phyloP scores from a whole-genome alignment of 2,888 invertebrate species.

The Sylvicola fuscatus region DNA sequence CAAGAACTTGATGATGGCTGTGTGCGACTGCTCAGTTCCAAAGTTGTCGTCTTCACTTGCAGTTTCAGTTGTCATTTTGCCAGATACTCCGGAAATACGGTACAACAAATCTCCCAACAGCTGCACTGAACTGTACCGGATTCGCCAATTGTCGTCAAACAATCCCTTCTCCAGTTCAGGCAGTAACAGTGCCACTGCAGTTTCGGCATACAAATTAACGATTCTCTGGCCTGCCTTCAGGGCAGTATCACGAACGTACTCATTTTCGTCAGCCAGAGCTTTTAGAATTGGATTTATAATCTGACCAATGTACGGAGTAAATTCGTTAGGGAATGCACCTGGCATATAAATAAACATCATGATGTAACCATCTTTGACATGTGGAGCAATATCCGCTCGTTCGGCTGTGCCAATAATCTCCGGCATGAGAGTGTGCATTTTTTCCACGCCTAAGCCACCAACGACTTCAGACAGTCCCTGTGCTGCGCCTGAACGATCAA shows the following conservation, averaged over 20 bases:
- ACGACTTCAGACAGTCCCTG: constrained; percentile 96
- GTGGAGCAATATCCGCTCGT: constrained; percentile 80
- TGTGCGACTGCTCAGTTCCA: constrained; percentile 89
- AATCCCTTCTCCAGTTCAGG: constrained; percentile 88
- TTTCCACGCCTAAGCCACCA: constrained; percentile 85
- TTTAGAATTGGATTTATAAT: constrained; percentile 94
- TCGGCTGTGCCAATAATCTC: constrained; percentile 88
- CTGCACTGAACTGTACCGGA: constrained; percentile 85
- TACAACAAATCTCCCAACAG: constrained; percentile 88
- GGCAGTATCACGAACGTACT: constrained; percentile 95
- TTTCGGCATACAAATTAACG: constrained; percentile 88
- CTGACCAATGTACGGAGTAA: constrained; percentile 87
- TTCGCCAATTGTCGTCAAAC: constrained; percentile 98
- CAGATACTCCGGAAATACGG: constrained; percentile 90
- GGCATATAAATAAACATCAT: constrained; percentile 99
- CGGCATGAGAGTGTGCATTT: constrained; percentile 92
- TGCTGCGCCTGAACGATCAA: constrained; percentile 90
- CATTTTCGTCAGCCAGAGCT: constrained; percentile 96
- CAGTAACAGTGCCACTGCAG: constrained; percentile 75
- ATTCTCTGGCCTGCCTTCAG: constrained; percentile 91
- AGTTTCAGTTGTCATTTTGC: constrained; percentile 98
- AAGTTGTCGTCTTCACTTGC: constrained; percentile 98
- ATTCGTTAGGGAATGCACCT: constrained; percentile 85
- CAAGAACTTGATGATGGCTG: constrained; percentile 71
- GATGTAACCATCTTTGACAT: constrained; percentile 98